Conservation (phyloP, 2,888 invertebrate genomes). For the Agrochola circellaris region DNA sequence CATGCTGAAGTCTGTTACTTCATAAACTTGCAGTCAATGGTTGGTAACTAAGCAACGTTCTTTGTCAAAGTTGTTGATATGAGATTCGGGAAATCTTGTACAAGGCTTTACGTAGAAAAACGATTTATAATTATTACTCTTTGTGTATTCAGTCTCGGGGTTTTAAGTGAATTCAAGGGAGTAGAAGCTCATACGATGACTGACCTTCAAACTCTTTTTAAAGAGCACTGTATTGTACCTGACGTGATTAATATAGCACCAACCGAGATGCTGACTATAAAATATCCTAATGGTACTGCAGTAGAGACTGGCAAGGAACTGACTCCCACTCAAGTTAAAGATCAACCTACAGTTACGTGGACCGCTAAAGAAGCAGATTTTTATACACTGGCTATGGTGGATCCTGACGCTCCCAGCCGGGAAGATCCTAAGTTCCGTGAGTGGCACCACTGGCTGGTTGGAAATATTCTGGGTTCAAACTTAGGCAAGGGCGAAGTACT, state of each 20-base stretch:
- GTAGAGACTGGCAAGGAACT: slow-evolving; percentile 92
- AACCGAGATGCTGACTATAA: slow-evolving; percentile 85
- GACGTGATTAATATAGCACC: slow-evolving; percentile 93
- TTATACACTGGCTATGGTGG: slow-evolving; percentile 92
- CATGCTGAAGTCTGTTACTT: neutral
- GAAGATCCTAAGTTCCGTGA: slow-evolving; percentile 92
- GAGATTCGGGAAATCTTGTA: slow-evolving; percentile 28
- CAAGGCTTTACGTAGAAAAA: neutral
- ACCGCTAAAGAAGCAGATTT: slow-evolving; percentile 89
- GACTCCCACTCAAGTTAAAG: slow-evolving; percentile 93
- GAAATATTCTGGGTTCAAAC: slow-evolving; percentile 93
- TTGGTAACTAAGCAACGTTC: slow-evolving; percentile 60
- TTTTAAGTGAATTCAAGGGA: slow-evolving; percentile 9
- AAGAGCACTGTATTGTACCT: slow-evolving; percentile 91
- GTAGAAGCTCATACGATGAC: slow-evolving; percentile 70
- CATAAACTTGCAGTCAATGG: slow-evolving; percentile 2
- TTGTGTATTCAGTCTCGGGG: neutral
- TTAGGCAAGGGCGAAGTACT: slow-evolving; percentile 92
- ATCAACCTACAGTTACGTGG: slow-evolving; percentile 92
- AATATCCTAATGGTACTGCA: slow-evolving; percentile 86
- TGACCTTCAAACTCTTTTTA: slow-evolving; percentile 78
- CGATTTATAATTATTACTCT: slow-evolving; percentile 1
- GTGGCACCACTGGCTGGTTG: slow-evolving; percentile 95
- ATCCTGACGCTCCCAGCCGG: slow-evolving; percentile 95
- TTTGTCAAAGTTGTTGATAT: slow-evolving; percentile 57